Evolutionary conservation across 2,888 invertebrate species (phyloP).

Genomic region (Chaetoderma sp.): DNA sequence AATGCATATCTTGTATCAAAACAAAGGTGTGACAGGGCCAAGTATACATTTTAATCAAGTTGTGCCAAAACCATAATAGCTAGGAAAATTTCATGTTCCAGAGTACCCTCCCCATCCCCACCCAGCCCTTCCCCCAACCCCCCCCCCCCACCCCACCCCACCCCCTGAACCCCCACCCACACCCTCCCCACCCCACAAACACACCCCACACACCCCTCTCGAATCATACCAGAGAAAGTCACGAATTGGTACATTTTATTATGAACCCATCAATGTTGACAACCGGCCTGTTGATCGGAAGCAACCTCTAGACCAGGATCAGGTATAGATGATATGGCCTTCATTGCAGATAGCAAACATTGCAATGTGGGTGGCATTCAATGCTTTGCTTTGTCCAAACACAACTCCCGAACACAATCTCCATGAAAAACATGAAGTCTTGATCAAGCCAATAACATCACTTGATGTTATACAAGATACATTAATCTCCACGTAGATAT

Average conservation of each 20-base stretch:
- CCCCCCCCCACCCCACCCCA: too few species aligned
- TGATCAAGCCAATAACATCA: constrained; percentile 26
- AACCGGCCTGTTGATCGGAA: too few species aligned
- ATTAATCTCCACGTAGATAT: too few species aligned
- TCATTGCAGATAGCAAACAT: too few species aligned
- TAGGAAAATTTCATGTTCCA: background rate
- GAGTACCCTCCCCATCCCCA: too few species aligned
- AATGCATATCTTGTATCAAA: constrained; percentile 28
- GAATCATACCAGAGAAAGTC: constrained; percentile 22
- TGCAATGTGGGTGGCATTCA: constrained; percentile 40
- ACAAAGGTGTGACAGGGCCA: background rate
- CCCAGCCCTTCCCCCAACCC: too few species aligned
- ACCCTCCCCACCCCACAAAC: too few species aligned
- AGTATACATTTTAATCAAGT: background rate
- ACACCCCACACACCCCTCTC: background rate
- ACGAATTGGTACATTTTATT: too few species aligned
- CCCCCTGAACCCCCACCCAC: too few species aligned
- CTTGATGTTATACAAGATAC: constrained; percentile 33
- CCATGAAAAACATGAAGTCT: constrained; percentile 34
- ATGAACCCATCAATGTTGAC: too few species aligned
- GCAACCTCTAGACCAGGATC: too few species aligned
- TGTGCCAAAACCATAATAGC: background rate
- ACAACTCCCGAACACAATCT: constrained; percentile 27
- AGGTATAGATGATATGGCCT: too few species aligned
- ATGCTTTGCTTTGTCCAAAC: constrained; percentile 18